Base-by-base conservation (phyloP, 2,888 invertebrate genomes). In the Erynnis tages region DNA sequence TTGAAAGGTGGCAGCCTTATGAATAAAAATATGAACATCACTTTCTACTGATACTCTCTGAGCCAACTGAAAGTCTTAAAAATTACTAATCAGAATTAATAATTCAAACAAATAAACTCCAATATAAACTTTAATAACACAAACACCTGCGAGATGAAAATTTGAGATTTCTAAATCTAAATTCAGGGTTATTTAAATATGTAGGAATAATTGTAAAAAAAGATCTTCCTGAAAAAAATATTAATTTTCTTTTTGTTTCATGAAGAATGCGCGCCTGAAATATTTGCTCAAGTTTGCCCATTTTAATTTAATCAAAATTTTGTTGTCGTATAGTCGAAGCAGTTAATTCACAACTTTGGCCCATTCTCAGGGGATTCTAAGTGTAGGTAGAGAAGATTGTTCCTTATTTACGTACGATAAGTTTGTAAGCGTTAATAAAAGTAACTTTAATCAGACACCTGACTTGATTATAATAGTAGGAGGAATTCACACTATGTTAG, bases 221-320 rank as follows among this genome's bases (percentile, higher is more conserved):
- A 30, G n/a, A 7, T 8, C 8, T 17, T 17, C 14, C 2, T 13
- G 21, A 16, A 25, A 40, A 49, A 32, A 23, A 40, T 11, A 48
- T 48, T 30, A 49, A 49, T 21, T 40, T 41, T 49, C 48, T 49
- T 41, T 45, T 49, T 40, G 38, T 29, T 38, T 40, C 17, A 19
- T 40, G 16, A 48, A 7, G 40, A 48, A 30, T 48, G 30, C 27
- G 29, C 17, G 35, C 1, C 34, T 14, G 11, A 16, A 40, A 21
- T 48, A 27, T 46, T 32, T 23, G 16, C 17, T 10, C 23, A 48
- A 48, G 40, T 48, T 48, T 48, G 21, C 40, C 48, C 48, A 48
- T 48, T 48, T 40, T 38, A 30, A 11, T 40, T 10, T 30, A 48
- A 48, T 48, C 48, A 30, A 30, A 48, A 38, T 40, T 48, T 48